Base-by-base conservation (phyloP, 2,113 vertebrate genomes). In the Siniperca knerii region DNA sequence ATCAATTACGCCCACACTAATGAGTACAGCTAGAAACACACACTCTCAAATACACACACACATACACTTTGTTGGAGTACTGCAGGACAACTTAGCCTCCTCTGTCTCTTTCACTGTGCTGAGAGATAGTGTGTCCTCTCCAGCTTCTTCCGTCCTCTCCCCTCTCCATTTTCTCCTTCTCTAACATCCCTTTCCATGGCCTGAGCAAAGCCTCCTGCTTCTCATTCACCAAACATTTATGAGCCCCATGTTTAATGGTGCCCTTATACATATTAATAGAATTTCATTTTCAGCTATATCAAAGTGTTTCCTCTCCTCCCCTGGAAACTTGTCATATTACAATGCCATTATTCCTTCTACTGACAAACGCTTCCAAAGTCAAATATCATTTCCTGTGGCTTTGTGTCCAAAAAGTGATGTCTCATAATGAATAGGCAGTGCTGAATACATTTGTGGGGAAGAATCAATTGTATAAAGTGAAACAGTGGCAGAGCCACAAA, bases 1-100 rank as follows among this genome's bases (percentile, higher is more conserved):
- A 93, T 95, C 94, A 94, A 94, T 94, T 95, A 94, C 92, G 91
- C 90, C 90, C 87, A 89, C 85, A 91, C 90, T 93, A 95, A 95
- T 93, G 92, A 95, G 92, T 82, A 83, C 76, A 64, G 83, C 90
- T 87, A 84, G 84, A 74, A 85, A 87, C 81, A 84, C 92, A 90
- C 85, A 61, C 81, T n/a, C 66, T 52, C 68, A 74, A 57, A 70
- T 21, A 72, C 77, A 79, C 92, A 89, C 50, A 60, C 15, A 46
- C 68, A 48, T 44, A 48, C 78, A 75, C 75, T 72, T 68, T 71
- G 74, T 70, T 78, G 60, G 77, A 83, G 84, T 33, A 58, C 55
- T 61, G 81, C 68, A 65, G 84, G 79, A 83, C 79, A 85, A 77
- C 75, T 68, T 74, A 16, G 35, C 71, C 66, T 77, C 82, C 77